Evolutionary conservation across 1,140 invertebrate species (phyloP).

Genomic region (Diabrotica undecimpunctata): DNA sequence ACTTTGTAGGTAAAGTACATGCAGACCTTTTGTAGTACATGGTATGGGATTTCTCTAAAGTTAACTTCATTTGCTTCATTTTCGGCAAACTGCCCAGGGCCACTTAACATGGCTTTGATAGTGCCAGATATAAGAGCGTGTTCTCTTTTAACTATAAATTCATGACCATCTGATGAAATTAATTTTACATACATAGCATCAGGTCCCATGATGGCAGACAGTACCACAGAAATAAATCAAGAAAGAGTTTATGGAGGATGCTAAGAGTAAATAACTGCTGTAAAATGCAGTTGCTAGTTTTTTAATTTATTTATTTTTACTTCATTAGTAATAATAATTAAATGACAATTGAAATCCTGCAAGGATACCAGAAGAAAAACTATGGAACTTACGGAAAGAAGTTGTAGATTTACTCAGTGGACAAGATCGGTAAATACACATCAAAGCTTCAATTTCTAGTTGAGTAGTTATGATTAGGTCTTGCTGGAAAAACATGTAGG

Average conservation of each 20-base stretch:
- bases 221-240: conserved; percentile 51
- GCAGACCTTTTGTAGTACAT: no score
- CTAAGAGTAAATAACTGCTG: conserved; percentile 62
- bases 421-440: no score
- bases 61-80: conserved; percentile 99
- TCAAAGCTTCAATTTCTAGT: no score
- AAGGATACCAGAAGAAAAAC: conserved; percentile 39
- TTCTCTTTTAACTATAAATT: conserved; percentile 97
- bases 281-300: background rate
- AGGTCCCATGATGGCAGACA: conserved; percentile 72
- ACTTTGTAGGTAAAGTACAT: no score
- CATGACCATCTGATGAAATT: conserved; percentile 94
- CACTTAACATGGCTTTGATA: no score
- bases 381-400: no score
- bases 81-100: conserved; percentile 95
- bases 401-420: no score
- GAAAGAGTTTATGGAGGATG: conserved; percentile 82
- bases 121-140: conserved; percentile 97
- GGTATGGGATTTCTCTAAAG: conserved; percentile 98
- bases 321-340: no score
- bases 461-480: no score
- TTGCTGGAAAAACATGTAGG: no score
- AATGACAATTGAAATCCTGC: no score
- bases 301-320: background rate
- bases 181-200: conserved; percentile 99